These are phyloP conservation scores for Cancer borealis DNA, from an alignment of 2,888 invertebrate genomes.

Conservation along the genomic window DNA sequence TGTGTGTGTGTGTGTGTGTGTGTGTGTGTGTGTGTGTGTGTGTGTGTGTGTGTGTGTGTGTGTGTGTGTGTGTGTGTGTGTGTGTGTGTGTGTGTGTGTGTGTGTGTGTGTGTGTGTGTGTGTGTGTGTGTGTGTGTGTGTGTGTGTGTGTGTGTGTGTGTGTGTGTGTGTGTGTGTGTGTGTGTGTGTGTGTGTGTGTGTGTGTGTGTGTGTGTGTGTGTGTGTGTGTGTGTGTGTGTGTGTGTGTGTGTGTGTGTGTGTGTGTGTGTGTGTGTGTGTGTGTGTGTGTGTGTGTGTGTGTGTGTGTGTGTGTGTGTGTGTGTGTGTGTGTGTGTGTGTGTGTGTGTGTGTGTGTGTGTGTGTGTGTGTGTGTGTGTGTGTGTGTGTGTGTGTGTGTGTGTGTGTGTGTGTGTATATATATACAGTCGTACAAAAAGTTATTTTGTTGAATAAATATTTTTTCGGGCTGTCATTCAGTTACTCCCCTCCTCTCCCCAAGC, in stretches of 20 bases:
- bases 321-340: too few species aligned
- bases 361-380: too few species aligned
- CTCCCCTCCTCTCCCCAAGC: background rate
- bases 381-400: too few species aligned
- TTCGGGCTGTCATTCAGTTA: background rate
- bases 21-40: too few species aligned
- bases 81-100: slow-evolving; percentile 20
- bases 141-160: slow-evolving; percentile 1
- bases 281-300: too few species aligned
- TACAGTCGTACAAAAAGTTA: background rate
- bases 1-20: background rate
- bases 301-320: too few species aligned
- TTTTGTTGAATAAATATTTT: background rate
- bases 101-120: slow-evolving; percentile 4
- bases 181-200: slow-evolving; percentile 18
- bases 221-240: background rate
- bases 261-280: too few species aligned
- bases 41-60: background rate
- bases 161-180: slow-evolving; percentile 20
- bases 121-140: background rate
- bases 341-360: too few species aligned
- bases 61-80: slow-evolving; percentile 20
- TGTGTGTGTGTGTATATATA: too few species aligned
- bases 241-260: too few species aligned
- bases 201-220: background rate